Evolutionary conservation across 2,888 invertebrate genomes (phyloP).

Genomic region (Branchipolynoe longqiensis): DNA sequence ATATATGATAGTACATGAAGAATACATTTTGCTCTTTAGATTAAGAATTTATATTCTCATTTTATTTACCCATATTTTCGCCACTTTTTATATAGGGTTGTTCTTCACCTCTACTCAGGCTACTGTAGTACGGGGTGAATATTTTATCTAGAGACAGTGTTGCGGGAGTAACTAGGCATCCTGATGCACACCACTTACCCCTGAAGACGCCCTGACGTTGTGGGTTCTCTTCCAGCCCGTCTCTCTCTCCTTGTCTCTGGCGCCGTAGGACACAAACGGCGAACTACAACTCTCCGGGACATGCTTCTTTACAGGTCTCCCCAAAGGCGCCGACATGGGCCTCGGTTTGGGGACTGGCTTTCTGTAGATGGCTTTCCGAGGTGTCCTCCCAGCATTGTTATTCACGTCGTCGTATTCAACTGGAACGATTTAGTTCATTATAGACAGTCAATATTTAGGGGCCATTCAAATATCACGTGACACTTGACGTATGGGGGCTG

Average conservation of each 20-base stretch:
- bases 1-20: not conserved
- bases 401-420: too few relatives aligned
- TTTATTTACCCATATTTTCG: too few relatives aligned
- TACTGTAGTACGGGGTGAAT: too few relatives aligned
- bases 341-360: slow-evolving; percentile 32
- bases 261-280: slow-evolving; percentile 46
- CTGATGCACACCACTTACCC: slow-evolving; percentile 1
- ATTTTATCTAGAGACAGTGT: too few relatives aligned
- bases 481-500: too few relatives aligned
- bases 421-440: too few relatives aligned
- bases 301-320: slow-evolving; percentile 17
- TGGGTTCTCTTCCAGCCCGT: slow-evolving; percentile 43
- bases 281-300: not conserved
- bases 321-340: slow-evolving; percentile 32
- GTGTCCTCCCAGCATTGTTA: too few relatives aligned
- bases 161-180: not conserved
- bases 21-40: too few relatives aligned
- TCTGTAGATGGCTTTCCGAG: not conserved
- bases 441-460: too few relatives aligned
- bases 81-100: too few relatives aligned
- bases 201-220: slow-evolving; percentile 49
- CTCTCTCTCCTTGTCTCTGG: slow-evolving; percentile 24
- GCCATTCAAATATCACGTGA: too few relatives aligned
- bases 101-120: too few relatives aligned
- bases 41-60: not conserved